Conservation (phyloP, 2,797 vertebrate species). For the Eulemur mongoz region DNA sequence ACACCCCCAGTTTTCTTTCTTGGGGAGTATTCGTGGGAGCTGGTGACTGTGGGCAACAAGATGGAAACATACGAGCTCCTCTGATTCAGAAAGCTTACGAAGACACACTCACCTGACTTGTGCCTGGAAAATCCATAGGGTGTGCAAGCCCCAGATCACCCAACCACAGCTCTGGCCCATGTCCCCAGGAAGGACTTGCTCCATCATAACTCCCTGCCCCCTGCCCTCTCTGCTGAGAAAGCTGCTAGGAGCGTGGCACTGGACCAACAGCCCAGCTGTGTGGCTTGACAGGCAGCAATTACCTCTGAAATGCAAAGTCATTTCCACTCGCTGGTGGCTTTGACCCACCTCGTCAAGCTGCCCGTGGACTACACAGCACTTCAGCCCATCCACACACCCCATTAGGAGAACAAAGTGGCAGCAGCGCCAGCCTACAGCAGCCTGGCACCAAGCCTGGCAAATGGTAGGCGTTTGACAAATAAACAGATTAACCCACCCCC, state of each 20-base stretch:
- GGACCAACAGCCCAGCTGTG: slow-evolving; percentile 30
- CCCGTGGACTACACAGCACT: slow-evolving; percentile 35
- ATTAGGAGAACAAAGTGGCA: slow-evolving; percentile 55
- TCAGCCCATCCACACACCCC: slow-evolving; percentile 29
- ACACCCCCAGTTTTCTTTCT: neutral
- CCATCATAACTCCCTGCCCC: no score
- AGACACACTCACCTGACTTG: neutral
- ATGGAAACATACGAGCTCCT: neutral
- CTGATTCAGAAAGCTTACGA: neutral
- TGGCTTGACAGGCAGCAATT: slow-evolving; percentile 52
- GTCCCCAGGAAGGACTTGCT: neutral
- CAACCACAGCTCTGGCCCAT: neutral
- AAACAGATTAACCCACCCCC: neutral
- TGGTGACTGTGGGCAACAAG: neutral
- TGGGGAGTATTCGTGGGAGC: neutral
- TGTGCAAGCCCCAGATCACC: neutral
- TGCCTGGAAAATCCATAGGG: neutral
- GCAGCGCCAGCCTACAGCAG: neutral
- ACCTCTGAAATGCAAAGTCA: slow-evolving; percentile 58
- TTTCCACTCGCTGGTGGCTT: slow-evolving; percentile 65
- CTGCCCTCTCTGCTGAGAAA: neutral
- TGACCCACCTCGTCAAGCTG: slow-evolving; percentile 62
- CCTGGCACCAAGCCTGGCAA: slow-evolving; percentile 46
- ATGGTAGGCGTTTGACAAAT: slow-evolving; percentile 55
- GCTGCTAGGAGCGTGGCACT: neutral